Conservation (phyloP, 2,113 vertebrate species). For the Smithornis capensis region DNA sequence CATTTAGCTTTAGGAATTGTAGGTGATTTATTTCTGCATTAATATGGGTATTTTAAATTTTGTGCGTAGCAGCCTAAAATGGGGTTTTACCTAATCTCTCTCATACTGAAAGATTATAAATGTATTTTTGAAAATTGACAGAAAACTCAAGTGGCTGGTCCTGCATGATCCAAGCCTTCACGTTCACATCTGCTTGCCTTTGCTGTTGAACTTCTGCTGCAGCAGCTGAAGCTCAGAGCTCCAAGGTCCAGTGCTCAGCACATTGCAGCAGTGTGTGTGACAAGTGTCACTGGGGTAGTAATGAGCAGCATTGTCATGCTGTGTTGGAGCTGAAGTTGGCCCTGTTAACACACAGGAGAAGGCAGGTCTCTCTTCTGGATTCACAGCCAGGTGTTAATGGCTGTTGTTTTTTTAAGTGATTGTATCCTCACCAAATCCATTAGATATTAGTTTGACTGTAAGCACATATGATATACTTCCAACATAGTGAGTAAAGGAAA, state of each 20-base stretch:
- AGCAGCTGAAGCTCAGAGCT: fast-evolving
- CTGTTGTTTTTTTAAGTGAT: neutral
- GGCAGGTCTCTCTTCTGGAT: neutral
- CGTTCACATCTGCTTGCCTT: fast-evolving
- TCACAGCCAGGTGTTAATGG: neutral
- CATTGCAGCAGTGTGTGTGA: fast-evolving
- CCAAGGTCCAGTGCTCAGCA: neutral
- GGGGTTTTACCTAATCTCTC: neutral
- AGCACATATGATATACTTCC: neutral
- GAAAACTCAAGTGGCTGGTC: neutral
- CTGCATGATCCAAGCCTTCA: neutral
- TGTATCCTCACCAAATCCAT: neutral
- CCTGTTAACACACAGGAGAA: fast-evolving
- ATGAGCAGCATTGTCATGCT: fast-evolving
- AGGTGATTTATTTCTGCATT: neutral
- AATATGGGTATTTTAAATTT: neutral
- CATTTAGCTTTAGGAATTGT: neutral
- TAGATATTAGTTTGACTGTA: neutral
- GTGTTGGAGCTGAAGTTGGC: fast-evolving
- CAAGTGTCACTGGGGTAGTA: fast-evolving
- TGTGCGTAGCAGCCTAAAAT: neutral
- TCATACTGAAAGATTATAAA: neutral
- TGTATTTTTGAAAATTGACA: neutral
- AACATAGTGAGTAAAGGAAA: neutral
- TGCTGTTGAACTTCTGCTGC: neutral